phyloP scores from a whole-genome alignment of 2,797 vertebrate genomes.

The Caiman crocodilus region DNA sequence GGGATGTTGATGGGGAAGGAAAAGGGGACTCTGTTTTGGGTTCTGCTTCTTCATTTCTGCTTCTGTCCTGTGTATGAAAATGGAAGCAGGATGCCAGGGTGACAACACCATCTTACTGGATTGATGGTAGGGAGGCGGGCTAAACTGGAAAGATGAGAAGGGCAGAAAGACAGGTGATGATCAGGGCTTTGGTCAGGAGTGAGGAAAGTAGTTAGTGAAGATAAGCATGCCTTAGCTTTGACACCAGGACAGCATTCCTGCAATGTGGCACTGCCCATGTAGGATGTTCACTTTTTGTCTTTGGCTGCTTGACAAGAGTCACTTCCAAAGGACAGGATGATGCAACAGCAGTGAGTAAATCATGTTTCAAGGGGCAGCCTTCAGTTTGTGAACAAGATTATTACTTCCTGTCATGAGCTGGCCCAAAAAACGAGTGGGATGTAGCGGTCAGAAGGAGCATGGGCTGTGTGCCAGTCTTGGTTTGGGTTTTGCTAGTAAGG shows the following conservation, averaged over 20 bases:
- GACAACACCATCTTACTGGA: neutral
- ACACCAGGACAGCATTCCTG: neutral
- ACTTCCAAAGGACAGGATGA: neutral
- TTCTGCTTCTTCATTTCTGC: neutral
- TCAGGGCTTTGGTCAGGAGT: neutral
- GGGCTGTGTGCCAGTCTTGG: neutral
- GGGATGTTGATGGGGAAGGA: too few species aligned
- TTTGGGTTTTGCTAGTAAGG: neutral
- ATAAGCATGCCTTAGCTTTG: neutral
- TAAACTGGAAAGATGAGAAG: neutral
- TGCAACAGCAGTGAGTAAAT: neutral
- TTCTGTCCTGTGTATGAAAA: neutral
- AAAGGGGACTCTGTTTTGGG: rapidly evolving
- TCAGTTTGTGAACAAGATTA: neutral
- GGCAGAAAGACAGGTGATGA: neutral
- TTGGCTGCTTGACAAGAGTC: neutral
- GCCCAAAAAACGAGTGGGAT: neutral
- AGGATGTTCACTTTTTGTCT: neutral
- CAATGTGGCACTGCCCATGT: neutral
- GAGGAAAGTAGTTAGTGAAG: neutral
- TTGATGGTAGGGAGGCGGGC: neutral
- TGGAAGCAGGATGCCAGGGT: neutral
- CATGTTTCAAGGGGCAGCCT: neutral
- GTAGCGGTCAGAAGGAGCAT: neutral
- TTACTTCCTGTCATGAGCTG: neutral